These are phyloP conservation scores for Agelastica alni DNA, from an alignment of 2,888 invertebrate species.

Conservation along the genomic window DNA sequence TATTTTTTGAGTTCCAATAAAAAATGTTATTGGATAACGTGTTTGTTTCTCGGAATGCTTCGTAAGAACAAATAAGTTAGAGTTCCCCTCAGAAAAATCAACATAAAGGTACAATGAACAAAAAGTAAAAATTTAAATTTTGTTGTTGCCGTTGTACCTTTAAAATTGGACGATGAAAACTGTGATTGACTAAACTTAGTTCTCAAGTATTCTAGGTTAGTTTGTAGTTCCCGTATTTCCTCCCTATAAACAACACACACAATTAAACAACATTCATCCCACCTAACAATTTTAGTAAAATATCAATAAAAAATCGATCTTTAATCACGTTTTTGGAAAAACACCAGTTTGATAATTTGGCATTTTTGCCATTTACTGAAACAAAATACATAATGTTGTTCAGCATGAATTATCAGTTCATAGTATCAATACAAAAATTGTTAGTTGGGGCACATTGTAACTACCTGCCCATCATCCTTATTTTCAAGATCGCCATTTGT, in stretches of 20 bases:
- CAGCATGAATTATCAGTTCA: too few relatives aligned
- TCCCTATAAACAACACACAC: conserved; percentile 63
- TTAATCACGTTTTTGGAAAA: too few relatives aligned
- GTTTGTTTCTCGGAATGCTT: too few relatives aligned
- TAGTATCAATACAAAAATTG: conserved; percentile 23
- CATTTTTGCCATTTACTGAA: too few relatives aligned
- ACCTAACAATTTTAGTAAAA: conserved; percentile 9
- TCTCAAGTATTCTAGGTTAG: conserved; percentile 72
- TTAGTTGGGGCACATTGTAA: conserved; percentile 28
- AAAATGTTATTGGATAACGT: too few relatives aligned
- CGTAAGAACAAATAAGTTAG: too few relatives aligned
- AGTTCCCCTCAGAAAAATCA: too few relatives aligned
- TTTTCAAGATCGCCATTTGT: conserved; percentile 38
- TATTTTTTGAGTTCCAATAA: too few relatives aligned
- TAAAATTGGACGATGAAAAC: conserved; percentile 41
- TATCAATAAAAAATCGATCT: neutral
- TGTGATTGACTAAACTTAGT: conserved; percentile 54
- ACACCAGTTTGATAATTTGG: too few relatives aligned
- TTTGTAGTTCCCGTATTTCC: conserved; percentile 81
- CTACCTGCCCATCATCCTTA: conserved; percentile 38
- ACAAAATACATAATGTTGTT: too few relatives aligned
- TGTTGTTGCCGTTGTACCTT: conserved; percentile 43
- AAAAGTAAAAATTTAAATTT: conserved; percentile 9
- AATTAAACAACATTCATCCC: conserved; percentile 32
- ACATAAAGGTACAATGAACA: conserved; percentile 1